Percentiles rank a stretch among this genome's conserved stretches.
Evolutionary conservation across 2,797 vertebrate genomes (phyloP).

Genomic region (Neosilurus mollespiculum): DNA sequence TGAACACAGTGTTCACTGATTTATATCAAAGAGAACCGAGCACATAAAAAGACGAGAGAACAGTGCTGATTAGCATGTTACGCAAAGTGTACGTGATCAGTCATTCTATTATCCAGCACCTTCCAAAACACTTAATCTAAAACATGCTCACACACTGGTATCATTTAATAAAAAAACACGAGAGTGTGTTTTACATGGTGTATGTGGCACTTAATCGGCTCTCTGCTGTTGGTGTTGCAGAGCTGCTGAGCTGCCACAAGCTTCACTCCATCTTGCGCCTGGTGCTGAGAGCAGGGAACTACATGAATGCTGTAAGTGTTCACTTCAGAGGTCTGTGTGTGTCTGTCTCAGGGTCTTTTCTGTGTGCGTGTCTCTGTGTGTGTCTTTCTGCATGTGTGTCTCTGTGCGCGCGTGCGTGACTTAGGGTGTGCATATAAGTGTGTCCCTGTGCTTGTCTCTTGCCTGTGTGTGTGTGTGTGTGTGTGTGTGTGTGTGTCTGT

Average conservation of each 20-base stretch:
- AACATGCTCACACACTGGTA: background rate
- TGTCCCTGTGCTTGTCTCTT: background rate
- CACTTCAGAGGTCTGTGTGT: slow-evolving; percentile 14
- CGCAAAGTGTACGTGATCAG: background rate
- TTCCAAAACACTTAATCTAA: background rate
- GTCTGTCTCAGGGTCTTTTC: too few relatives aligned
- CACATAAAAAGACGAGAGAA: background rate
- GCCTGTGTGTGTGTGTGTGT: slow-evolving; percentile 46
- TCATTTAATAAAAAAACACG: too few relatives aligned
- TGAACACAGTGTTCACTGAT: background rate
- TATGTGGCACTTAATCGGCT: background rate
- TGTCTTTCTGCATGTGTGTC: too few relatives aligned
- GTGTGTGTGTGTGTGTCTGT: too few relatives aligned
- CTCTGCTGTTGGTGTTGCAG: slow-evolving; percentile 57
- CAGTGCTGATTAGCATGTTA: background rate
- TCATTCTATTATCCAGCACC: background rate
- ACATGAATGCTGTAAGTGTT: slow-evolving; percentile 81
- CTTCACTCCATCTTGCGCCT: slow-evolving; percentile 79
- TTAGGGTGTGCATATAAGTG: too few relatives aligned
- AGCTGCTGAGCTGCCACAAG: slow-evolving; percentile 79
- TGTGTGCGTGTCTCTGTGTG: too few relatives aligned
- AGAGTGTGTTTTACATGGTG: background rate
- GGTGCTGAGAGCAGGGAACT: slow-evolving; percentile 83
- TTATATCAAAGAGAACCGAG: background rate
- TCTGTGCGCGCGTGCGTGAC: too few relatives aligned